Percentiles rank a stretch among this genome's conserved stretches.
Evolutionary conservation across 2,888 invertebrate genomes (phyloP).

Genomic region (Coelogynopora nodosa): DNA sequence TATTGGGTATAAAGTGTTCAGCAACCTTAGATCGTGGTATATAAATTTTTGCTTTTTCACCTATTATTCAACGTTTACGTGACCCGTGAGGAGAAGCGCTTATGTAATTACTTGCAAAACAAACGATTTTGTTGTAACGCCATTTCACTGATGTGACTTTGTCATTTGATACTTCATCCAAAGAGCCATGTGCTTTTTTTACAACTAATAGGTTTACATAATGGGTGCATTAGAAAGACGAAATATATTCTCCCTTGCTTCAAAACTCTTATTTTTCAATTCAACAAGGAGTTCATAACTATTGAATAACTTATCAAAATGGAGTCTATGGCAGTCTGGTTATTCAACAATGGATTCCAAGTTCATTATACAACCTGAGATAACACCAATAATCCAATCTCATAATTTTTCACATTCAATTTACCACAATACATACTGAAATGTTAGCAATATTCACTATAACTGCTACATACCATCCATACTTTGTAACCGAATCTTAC

Average conservation of each 20-base stretch:
- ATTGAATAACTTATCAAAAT: constrained; percentile 17
- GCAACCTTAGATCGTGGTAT: constrained; percentile 11
- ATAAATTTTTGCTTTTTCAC: neutral
- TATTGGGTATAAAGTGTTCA: neutral
- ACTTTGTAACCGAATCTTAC: constrained; percentile 10
- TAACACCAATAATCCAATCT: neutral
- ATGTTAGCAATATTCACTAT: constrained; percentile 1
- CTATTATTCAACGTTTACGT: neutral
- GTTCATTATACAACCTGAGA: neutral
- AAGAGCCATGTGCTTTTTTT: neutral
- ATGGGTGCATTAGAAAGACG: neutral
- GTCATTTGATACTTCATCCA: neutral
- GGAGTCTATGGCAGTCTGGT: neutral
- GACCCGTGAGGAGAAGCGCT: neutral
- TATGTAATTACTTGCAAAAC: neutral
- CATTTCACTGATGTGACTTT: neutral
- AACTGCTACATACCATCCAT: constrained; percentile 15
- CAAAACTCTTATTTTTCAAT: constrained; percentile 14
- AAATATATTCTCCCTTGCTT: neutral
- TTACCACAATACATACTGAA: constrained; percentile 8
- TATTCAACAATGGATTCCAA: neutral
- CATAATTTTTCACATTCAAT: neutral
- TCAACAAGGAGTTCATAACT: neutral
- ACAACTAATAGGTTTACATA: neutral
- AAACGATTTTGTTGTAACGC: neutral